A percentile compares a stretch with the other conserved stretches of the same genome.
phyloP scores from a whole-genome alignment of 2,113 vertebrate species.

The Hystrix brachyura region DNA sequence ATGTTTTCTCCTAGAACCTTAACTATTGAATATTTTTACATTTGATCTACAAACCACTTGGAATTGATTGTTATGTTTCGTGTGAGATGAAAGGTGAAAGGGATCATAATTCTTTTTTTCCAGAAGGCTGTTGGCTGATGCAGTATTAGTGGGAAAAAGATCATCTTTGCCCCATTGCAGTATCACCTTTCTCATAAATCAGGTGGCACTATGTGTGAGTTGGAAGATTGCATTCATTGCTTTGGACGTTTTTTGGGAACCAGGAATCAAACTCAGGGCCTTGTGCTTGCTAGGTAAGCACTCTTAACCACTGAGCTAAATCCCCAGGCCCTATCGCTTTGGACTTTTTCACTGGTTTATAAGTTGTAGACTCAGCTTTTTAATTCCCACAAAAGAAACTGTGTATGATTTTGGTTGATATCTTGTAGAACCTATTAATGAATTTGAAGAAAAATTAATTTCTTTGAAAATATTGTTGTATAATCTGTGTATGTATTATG shows the following conservation, averaged over 20 bases:
- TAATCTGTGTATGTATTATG: neutral
- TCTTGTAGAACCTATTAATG: neutral
- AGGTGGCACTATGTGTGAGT: neutral
- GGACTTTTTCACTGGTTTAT: neutral
- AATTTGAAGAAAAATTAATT: neutral
- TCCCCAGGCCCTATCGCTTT: too few species aligned
- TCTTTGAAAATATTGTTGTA: neutral
- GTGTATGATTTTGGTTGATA: neutral
- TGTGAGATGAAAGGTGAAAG: neutral
- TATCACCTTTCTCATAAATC: neutral
- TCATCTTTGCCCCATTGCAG: neutral
- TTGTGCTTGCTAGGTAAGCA: too few species aligned
- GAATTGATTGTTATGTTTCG: neutral
- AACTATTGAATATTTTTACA: neutral
- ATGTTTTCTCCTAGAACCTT: neutral
- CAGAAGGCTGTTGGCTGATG: neutral
- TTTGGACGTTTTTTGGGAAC: neutral
- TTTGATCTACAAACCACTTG: neutral
- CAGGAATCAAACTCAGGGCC: too few species aligned
- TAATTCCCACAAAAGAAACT: neutral
- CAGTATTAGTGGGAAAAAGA: neutral
- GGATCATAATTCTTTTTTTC: neutral
- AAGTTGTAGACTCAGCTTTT: neutral
- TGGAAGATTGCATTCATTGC: neutral
- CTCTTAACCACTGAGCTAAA: too few species aligned